These are phyloP conservation scores for Panurus biarmicus DNA, from an alignment of 2,113 vertebrate genomes.

Conservation along the genomic window DNA sequence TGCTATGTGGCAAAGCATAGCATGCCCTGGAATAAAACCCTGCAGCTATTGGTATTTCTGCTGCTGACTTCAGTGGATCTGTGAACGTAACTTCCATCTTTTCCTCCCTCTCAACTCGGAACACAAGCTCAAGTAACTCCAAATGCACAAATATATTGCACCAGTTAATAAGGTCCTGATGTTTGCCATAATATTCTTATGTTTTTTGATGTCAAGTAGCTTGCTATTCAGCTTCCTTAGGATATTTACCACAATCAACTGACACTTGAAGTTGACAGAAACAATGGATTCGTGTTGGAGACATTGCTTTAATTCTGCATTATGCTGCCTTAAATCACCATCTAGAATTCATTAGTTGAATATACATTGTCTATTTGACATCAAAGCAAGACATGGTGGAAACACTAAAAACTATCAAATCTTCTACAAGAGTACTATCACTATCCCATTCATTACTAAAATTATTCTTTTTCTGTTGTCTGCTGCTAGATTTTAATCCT, in stretches of 20 bases:
- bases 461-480: background rate
- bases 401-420: background rate
- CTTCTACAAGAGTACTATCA: background rate
- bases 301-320: background rate
- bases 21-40: background rate
- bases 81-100: background rate
- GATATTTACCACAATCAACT: background rate
- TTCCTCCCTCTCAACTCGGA: background rate
- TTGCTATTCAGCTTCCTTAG: background rate
- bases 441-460: background rate
- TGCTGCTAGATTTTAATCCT: background rate
- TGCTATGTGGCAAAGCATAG: background rate
- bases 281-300: background rate
- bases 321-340: background rate
- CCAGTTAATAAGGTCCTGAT: background rate
- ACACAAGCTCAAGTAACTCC: background rate
- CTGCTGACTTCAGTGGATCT: background rate
- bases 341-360: background rate
- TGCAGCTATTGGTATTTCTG: background rate
- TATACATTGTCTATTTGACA: background rate
- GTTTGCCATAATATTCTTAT: background rate
- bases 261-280: background rate
- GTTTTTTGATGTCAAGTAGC: background rate
- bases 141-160: background rate
- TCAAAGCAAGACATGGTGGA: background rate